Evolutionary conservation across 2,797 vertebrate genomes (phyloP), one percentile per base, ranked within the genome.

Genomic region (Aphelocoma californica): DNA sequence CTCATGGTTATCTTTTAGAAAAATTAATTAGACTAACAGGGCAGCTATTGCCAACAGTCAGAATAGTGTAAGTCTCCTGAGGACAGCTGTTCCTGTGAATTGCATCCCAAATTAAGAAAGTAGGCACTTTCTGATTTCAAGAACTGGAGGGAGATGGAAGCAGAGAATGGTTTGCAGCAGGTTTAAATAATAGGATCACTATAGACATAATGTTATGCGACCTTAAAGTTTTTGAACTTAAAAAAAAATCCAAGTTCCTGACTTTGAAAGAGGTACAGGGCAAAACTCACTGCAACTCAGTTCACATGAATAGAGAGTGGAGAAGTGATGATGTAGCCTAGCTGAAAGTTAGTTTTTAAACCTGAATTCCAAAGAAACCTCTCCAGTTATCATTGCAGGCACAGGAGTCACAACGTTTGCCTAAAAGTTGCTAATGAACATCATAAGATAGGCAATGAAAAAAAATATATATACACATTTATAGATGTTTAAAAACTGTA

Each of bases 21-120:
- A 95, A 96, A 94, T 71, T 91, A 96, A 94, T 96, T 93, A 95
- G 74, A 86, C 23, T 91, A 89, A 71, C 91, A 89, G 84, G 92
- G 61, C 47, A 94, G 61, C 61, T 65, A 78, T 94, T 94, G 72
- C 84, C 71, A 89, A 69, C 57, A 91, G 79, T 85, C 71, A 91
- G 80, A 96, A 85, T 32, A 44, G 69, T 40, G 10, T 66, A 81
- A 77, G 47, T 78, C 88, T 89, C 93, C 65, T 0, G 47, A 94
- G 86, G 54, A 87, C 34, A 89, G 31, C n/a, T 86, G 21, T 77
- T 95, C 48, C 31, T 92, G 69, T 92, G 89, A 91, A 67, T 51
- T 62, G 94, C 86, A 91, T 95, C 75, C 53, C 18, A 91, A 92
- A 96, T 69, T 92, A 82, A 85, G 79, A 66, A 89, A 90, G 61